phyloP scores from a whole-genome alignment of 2,113 vertebrate species.

The Sakesphorus luctuosus region DNA sequence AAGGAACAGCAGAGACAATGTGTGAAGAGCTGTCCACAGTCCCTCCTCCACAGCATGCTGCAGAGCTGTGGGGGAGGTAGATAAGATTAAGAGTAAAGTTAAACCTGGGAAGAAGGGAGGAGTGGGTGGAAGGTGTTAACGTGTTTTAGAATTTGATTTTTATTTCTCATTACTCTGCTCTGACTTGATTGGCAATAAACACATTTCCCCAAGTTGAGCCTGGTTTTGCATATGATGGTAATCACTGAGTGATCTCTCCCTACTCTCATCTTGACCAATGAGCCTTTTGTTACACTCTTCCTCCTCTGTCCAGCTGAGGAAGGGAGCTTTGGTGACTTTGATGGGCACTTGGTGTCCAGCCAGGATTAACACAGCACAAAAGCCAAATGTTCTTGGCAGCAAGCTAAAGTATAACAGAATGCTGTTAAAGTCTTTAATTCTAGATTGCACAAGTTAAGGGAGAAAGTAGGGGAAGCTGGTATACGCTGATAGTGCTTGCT shows the following conservation, averaged over 20 bases:
- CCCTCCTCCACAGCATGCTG: not conserved
- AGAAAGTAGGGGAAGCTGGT: not conserved
- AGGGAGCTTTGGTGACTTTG: not conserved
- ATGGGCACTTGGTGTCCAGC: not conserved
- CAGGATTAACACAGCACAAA: not conserved
- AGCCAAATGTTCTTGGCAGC: not conserved
- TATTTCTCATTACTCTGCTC: not conserved
- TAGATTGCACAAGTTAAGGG: not conserved
- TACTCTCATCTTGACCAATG: not conserved
- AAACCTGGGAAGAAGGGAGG: not conserved
- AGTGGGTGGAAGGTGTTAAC: not conserved
- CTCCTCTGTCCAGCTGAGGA: not conserved
- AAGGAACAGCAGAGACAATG: not conserved
- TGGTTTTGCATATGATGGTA: accelerated
- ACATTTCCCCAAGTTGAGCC: not conserved
- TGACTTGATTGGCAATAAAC: not conserved
- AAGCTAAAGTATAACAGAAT: not conserved
- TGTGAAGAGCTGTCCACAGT: not conserved
- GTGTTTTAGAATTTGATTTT: not conserved
- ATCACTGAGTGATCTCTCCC: not conserved
- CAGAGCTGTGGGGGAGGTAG: not conserved
- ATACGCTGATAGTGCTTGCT: not conserved
- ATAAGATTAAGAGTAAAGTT: not conserved
- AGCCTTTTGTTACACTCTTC: not conserved
- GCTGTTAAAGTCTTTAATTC: not conserved